These are phyloP conservation scores for Ceratitis capitata DNA, from an alignment of 1,140 invertebrate genomes.

Conservation along the genomic window DNA sequence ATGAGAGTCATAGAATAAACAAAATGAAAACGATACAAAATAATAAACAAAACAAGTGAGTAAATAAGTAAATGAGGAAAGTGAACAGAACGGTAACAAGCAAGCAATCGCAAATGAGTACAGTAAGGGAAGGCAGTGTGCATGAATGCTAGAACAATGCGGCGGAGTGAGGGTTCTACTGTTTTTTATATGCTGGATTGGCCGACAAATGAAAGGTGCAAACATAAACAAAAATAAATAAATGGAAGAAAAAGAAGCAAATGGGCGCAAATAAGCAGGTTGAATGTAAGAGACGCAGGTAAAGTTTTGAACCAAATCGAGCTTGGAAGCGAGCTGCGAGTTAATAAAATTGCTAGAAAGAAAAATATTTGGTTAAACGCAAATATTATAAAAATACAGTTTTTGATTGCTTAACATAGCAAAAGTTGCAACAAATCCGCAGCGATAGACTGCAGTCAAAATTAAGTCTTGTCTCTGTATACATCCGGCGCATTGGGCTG, in stretches of 20 bases:
- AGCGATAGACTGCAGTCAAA: not conserved
- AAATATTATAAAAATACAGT: no score
- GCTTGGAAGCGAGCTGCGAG: no score
- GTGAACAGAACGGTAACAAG: not conserved
- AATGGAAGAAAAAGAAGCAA: no score
- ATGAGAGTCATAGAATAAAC: slow-evolving; percentile 11
- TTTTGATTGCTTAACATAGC: not conserved
- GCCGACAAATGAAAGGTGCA: not conserved
- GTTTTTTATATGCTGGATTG: not conserved
- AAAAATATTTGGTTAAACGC: no score
- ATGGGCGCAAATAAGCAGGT: slow-evolving; percentile 1
- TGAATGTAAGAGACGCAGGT: not conserved
- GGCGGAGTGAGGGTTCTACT: not conserved
- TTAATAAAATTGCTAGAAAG: no score
- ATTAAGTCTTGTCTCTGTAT: not conserved
- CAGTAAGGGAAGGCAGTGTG: not conserved
- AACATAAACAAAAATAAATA: not conserved
- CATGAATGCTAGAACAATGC: not conserved
- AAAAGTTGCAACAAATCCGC: not conserved
- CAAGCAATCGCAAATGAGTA: not conserved
- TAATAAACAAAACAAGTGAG: not conserved
- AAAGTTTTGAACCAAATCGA: no score
- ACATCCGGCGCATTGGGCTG: not conserved
- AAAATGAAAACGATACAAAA: slow-evolving; percentile 33
- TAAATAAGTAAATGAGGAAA: not conserved